Conservation (phyloP, 2,797 vertebrate genomes). For the Orientallactaga sibirica region DNA sequence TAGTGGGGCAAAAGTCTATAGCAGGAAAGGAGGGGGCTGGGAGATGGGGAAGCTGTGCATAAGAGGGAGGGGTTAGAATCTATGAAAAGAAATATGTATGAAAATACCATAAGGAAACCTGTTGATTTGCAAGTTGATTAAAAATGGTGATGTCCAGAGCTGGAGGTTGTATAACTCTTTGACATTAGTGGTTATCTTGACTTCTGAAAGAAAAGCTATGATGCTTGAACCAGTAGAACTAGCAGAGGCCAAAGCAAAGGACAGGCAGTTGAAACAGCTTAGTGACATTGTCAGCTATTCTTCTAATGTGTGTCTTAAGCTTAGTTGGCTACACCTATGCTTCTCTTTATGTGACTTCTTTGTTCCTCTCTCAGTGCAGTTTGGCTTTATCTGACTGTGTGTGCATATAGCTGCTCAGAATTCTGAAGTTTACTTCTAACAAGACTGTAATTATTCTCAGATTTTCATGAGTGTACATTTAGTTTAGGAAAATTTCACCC, state of each 20-base stretch:
- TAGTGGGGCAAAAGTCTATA: no score
- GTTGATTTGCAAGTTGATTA: background rate
- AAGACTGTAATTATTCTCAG: conserved; percentile 7
- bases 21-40: no score
- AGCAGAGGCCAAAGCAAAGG: background rate
- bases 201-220: conserved; percentile 27
- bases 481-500: background rate
- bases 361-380: conserved; percentile 5
- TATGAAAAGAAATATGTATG: no score
- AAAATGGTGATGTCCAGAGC: background rate
- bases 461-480: conserved; percentile 17
- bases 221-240: background rate
- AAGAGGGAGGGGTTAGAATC: no score
- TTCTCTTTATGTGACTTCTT: conserved; percentile 30
- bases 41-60: no score
- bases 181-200: background rate
- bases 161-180: conserved; percentile 26
- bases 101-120: no score
- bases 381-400: conserved; percentile 28
- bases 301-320: conserved; percentile 29
- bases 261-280: background rate
- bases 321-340: background rate
- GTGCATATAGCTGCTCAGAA: background rate
- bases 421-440: conserved; percentile 33
- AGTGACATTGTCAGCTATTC: background rate